These are phyloP conservation scores for Enteromius anoplus DNA, from an alignment of 2,797 vertebrate genomes.

Conservation along the genomic window DNA sequence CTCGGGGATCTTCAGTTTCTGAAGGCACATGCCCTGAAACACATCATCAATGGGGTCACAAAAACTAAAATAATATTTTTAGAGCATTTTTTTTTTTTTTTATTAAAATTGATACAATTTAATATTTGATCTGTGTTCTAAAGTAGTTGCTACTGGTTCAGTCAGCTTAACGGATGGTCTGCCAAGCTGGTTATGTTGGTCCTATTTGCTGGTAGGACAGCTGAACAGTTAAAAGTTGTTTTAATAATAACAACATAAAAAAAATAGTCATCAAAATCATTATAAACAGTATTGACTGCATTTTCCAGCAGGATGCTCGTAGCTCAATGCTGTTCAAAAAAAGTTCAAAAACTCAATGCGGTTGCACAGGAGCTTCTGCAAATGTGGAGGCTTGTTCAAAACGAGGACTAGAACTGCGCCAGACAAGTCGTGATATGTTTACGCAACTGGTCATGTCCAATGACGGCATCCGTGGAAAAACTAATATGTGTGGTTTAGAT, in stretches of 20 bases:
- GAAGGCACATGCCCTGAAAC: constrained; percentile 87
- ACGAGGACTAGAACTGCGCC: no score
- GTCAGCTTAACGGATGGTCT: not conserved
- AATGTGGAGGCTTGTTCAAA: no score
- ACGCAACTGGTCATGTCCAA: no score
- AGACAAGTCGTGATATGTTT: no score
- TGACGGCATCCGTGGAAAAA: no score
- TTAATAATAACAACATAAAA: not conserved
- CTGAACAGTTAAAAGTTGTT: not conserved
- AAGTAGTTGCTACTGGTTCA: not conserved
- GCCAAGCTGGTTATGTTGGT: not conserved
- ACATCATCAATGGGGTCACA: constrained; percentile 85
- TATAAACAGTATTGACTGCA: not conserved
- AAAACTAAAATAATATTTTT: not conserved
- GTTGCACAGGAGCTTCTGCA: no score
- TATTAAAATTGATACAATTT: not conserved
- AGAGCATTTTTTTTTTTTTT: not conserved
- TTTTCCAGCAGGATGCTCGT: not conserved
- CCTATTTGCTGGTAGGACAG: not conserved
- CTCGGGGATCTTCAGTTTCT: constrained; percentile 75
- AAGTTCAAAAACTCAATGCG: no score
- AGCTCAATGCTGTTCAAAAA: not conserved
- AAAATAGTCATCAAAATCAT: not conserved
- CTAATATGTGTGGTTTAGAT: no score
- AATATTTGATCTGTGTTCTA: not conserved